These are phyloP conservation scores for Callinectes sapidus DNA, from an alignment of 2,888 invertebrate genomes.

Conservation along the genomic window DNA sequence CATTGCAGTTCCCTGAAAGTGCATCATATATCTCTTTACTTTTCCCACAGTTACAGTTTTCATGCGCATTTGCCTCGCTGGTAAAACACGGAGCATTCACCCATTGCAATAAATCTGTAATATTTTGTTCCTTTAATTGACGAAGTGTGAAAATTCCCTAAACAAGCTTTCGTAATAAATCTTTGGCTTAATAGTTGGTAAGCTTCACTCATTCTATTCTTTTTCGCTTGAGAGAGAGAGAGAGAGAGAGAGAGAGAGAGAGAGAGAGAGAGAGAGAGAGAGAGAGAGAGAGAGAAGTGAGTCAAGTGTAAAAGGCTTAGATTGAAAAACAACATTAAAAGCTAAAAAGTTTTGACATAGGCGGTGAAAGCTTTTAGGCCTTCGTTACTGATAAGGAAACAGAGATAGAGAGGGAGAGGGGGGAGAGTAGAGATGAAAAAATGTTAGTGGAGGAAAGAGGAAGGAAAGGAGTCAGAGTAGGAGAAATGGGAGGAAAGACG, in stretches of 20 bases:
- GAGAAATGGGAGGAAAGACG: background rate
- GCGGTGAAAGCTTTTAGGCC: background rate
- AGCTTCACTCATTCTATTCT: background rate
- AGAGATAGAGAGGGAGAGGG: too few relatives aligned
- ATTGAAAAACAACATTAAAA: background rate
- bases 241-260: background rate
- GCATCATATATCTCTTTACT: background rate
- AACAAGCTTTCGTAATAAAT: background rate
- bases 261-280: slow-evolving; percentile 1
- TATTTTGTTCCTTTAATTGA: background rate
- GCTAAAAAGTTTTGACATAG: background rate
- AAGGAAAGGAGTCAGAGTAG: background rate
- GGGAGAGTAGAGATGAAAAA: background rate
- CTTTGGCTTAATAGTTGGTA: background rate
- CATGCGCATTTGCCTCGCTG: background rate
- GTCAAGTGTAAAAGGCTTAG: background rate
- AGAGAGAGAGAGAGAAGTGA: background rate
- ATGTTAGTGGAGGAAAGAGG: background rate
- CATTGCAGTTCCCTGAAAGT: background rate
- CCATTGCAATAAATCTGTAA: background rate
- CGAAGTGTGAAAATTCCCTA: background rate
- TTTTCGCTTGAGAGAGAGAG: background rate
- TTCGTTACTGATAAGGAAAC: background rate
- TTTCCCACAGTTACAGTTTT: background rate
- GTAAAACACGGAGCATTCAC: background rate